Evolutionary conservation across 2,113 vertebrate genomes (phyloP).

Genomic region (Neogobius melanostomus): DNA sequence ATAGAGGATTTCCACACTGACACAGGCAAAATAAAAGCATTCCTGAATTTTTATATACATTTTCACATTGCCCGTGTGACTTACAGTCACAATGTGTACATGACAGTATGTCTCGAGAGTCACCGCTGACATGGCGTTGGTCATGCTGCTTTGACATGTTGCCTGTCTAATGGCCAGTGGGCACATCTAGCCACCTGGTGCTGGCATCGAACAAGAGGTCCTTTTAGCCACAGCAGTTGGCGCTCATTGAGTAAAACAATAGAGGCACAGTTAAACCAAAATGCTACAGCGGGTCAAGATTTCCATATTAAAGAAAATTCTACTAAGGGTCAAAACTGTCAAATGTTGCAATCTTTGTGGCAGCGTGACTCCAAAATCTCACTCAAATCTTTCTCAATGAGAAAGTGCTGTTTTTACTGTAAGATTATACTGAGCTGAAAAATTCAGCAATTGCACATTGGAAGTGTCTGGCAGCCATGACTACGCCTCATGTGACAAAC

Average conservation of each 20-base stretch:
- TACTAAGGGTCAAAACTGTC: slow-evolving; percentile 6
- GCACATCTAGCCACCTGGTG: slow-evolving; percentile 51
- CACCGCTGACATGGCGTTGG: slow-evolving; percentile 18
- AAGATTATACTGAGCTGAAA: neutral
- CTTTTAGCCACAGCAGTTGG: slow-evolving; percentile 54
- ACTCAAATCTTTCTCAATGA: neutral
- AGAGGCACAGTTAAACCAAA: slow-evolving; percentile 45
- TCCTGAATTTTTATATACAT: neutral
- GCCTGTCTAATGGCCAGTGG: slow-evolving; percentile 41
- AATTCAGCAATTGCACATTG: neutral
- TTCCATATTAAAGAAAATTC: slow-evolving; percentile 47
- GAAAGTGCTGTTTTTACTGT: neutral
- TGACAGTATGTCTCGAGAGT: neutral
- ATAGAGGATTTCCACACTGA: neutral
- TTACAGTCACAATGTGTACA: neutral
- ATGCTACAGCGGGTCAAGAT: slow-evolving; percentile 33
- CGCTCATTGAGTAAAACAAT: slow-evolving; percentile 55
- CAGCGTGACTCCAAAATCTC: slow-evolving; percentile 7
- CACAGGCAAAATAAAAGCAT: neutral
- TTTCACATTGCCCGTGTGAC: neutral
- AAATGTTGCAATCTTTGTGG: slow-evolving; percentile 10
- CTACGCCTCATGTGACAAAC: slow-evolving; percentile 39
- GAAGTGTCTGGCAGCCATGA: slow-evolving; percentile 15
- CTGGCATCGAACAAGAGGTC: slow-evolving; percentile 56
- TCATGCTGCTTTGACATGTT: slow-evolving; percentile 52